A percentile compares a stretch with the other conserved stretches of the same genome.
Evolutionary conservation across 1,140 invertebrate genomes (phyloP).

Genomic region (Orchesella cincta): DNA sequence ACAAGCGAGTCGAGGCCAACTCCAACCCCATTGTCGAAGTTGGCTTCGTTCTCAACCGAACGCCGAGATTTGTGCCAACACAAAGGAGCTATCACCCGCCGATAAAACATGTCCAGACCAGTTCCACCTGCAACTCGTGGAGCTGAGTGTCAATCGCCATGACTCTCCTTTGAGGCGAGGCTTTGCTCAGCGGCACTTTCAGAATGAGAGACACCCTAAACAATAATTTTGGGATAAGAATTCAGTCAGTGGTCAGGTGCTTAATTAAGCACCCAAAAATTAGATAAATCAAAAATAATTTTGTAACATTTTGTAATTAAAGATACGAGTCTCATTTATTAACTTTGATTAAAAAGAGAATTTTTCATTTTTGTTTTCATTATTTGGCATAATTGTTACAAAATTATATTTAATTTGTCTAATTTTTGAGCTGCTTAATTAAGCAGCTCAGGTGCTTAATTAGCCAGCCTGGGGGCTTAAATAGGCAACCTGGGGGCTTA

Average conservation of each 20-base stretch:
- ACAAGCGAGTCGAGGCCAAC: constrained; percentile 23
- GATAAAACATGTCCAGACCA: constrained; percentile 29
- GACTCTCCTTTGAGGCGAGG: no score
- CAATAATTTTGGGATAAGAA: no score
- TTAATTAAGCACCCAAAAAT: no score
- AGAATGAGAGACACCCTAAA: constrained; percentile 23
- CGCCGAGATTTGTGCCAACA: background rate
- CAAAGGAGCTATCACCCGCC: constrained; percentile 19
- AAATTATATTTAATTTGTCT: no score
- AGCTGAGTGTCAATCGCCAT: background rate
- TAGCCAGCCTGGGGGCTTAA: no score
- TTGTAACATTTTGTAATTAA: background rate
- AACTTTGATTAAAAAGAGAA: background rate
- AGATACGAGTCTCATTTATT: background rate
- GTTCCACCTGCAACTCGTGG: constrained; percentile 14
- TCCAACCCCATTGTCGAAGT: background rate
- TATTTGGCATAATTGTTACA: no score
- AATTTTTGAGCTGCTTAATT: no score
- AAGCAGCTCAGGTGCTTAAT: no score
- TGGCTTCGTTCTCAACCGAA: background rate
- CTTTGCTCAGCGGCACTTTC: constrained; percentile 9
- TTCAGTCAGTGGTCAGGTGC: no score
- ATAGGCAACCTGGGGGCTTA: no score
- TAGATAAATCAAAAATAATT: no score
- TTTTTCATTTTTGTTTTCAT: no score